Conservation (phyloP, 2,797 vertebrate genomes). For the Halcyon badia region DNA sequence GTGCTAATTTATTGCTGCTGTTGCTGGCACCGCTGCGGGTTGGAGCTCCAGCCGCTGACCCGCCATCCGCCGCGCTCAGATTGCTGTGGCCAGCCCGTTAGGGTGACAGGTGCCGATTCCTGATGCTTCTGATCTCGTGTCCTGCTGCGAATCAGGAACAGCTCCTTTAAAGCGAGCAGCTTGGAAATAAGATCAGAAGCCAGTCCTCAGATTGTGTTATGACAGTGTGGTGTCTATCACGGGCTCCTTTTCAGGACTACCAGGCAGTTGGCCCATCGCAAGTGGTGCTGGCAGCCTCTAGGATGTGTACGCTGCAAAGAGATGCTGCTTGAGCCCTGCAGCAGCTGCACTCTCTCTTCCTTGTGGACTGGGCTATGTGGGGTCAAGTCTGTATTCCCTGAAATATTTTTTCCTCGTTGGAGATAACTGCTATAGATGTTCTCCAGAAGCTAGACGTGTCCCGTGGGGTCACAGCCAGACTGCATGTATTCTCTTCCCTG, state of each 20-base stretch:
- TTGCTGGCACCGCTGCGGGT: not conserved
- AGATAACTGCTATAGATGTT: not conserved
- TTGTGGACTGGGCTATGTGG: not conserved
- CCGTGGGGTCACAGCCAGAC: not conserved
- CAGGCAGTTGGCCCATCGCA: not conserved
- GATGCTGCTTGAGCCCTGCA: not conserved
- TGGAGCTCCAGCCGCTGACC: not conserved
- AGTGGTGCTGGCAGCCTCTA: not conserved
- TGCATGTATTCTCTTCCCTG: not conserved
- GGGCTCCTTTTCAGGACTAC: not conserved
- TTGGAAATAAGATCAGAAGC: not conserved
- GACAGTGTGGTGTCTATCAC: not conserved
- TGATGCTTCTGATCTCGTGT: not conserved
- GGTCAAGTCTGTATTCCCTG: not conserved
- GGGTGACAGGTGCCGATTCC: not conserved
- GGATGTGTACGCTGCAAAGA: not conserved
- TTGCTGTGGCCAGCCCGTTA: accelerated
- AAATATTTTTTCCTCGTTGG: not conserved
- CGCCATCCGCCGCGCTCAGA: accelerated
- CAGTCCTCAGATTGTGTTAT: not conserved
- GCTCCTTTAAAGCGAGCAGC: not conserved
- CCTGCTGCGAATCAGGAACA: not conserved
- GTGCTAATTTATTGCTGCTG: not conserved
- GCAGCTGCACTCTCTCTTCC: not conserved
- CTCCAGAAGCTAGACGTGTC: not conserved